Evolutionary conservation across 2,113 vertebrate genomes (phyloP).

Genomic region (Pomatostomus ruficeps): DNA sequence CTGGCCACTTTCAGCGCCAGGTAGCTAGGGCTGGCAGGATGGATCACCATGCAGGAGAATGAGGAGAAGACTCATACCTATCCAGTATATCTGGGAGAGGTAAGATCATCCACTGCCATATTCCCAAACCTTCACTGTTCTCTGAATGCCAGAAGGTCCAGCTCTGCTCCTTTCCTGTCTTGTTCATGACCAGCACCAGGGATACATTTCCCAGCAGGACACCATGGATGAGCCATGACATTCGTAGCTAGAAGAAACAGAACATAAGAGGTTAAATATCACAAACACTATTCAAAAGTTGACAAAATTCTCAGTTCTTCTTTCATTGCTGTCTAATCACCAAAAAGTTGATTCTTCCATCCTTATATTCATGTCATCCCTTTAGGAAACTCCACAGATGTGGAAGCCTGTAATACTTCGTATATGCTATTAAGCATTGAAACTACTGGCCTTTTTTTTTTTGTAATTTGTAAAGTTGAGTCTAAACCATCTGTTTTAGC

Average conservation of each 20-base stretch:
- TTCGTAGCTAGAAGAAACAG: constrained; percentile 77
- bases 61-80: constrained; percentile 75
- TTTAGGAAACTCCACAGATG: not conserved
- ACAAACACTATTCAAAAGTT: not conserved
- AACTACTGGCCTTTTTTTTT: not conserved
- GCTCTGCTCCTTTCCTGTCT: constrained; percentile 82
- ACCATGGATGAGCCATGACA: constrained; percentile 84
- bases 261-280: not conserved
- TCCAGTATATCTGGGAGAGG: constrained; percentile 84
- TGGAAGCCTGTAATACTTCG: not conserved
- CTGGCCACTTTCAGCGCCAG: not conserved
- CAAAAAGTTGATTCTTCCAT: not conserved
- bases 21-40: not conserved
- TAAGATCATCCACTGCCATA: constrained; percentile 81
- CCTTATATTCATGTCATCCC: not conserved
- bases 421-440: not conserved
- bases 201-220: constrained; percentile 80
- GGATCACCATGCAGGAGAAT: not conserved
- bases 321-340: not conserved
- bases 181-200: constrained; percentile 85
- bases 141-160: constrained; percentile 79
- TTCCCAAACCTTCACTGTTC: constrained; percentile 64
- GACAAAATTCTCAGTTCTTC: not conserved
- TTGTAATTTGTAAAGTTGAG: not conserved
- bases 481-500: not conserved